phyloP scores from a whole-genome alignment of 2,797 vertebrate species.

The Macrochelys suwanniensis region DNA sequence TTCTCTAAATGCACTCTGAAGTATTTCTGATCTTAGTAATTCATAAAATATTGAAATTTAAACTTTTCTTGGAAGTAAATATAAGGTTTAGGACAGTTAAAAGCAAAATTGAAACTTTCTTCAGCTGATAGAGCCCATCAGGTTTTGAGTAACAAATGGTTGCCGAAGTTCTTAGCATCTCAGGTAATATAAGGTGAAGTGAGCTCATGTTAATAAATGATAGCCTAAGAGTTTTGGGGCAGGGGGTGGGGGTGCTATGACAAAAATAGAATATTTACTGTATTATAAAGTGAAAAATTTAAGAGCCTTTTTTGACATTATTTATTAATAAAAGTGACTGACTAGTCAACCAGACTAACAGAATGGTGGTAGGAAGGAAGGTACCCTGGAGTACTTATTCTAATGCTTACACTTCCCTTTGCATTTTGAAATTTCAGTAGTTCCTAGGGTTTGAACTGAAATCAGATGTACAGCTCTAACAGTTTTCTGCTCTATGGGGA shows the following conservation, averaged over 20 bases:
- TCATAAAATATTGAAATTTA: too few species aligned
- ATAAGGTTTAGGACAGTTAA: neutral
- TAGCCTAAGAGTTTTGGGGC: neutral
- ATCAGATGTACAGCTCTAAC: neutral
- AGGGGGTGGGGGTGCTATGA: neutral
- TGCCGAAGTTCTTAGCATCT: neutral
- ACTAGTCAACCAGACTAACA: neutral
- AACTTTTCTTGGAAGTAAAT: constrained; percentile 38
- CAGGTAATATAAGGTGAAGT: neutral
- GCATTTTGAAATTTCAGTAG: neutral
- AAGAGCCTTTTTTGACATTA: neutral
- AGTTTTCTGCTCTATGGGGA: neutral
- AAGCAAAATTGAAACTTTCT: neutral
- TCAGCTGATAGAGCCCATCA: neutral
- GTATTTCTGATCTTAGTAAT: constrained; percentile 8
- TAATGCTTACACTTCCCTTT: neutral
- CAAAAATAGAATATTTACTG: neutral
- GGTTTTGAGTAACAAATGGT: neutral
- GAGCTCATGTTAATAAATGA: neutral
- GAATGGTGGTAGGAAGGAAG: neutral
- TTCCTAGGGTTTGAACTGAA: neutral
- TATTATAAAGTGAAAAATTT: neutral
- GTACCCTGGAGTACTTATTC: neutral
- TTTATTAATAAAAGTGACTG: neutral
- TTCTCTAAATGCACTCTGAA: constrained; percentile 16